These are phyloP conservation scores for Cephus cinctus DNA, from an alignment of 1,140 invertebrate species.

Conservation along the genomic window DNA sequence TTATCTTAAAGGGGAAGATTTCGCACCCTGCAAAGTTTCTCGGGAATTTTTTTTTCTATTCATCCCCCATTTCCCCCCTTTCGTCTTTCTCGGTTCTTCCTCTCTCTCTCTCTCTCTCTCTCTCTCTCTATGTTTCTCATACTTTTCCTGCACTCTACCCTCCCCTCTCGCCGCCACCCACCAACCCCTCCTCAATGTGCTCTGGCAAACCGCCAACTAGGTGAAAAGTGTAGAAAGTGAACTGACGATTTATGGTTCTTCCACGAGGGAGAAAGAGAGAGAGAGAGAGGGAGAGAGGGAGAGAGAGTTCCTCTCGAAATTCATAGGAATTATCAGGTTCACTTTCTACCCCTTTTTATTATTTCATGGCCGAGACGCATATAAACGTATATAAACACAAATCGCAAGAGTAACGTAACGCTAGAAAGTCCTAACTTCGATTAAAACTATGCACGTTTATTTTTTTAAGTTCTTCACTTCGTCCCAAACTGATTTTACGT, in stretches of 20 bases:
- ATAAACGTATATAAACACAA: too few species aligned
- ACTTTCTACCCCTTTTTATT: not conserved
- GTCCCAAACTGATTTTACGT: too few species aligned
- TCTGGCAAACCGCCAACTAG: constrained; percentile 52
- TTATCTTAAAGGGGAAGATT: constrained; percentile 55
- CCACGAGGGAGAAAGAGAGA: constrained; percentile 13
- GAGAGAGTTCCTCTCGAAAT: constrained; percentile 36
- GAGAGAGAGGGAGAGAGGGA: constrained; percentile 9
- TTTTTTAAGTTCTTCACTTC: too few species aligned
- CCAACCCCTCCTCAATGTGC: too few species aligned
- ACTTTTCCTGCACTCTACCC: constrained; percentile 8
- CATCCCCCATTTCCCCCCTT: constrained; percentile 5
- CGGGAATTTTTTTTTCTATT: constrained; percentile 19
- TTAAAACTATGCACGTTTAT: too few species aligned
- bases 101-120: constrained; percentile 20
- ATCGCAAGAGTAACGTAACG: not conserved
- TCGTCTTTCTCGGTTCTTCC: constrained; percentile 6
- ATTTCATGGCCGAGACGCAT: too few species aligned
- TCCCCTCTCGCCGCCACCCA: constrained; percentile 14
- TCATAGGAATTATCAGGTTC: constrained; percentile 46
- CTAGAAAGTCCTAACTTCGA: too few species aligned
- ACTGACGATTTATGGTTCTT: constrained; percentile 43
- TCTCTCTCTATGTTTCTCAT: constrained; percentile 16
- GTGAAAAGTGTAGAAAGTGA: constrained; percentile 55
- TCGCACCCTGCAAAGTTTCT: constrained; percentile 31